phyloP scores from a whole-genome alignment of 1,140 invertebrate species.

The Hormaphis cornu region DNA sequence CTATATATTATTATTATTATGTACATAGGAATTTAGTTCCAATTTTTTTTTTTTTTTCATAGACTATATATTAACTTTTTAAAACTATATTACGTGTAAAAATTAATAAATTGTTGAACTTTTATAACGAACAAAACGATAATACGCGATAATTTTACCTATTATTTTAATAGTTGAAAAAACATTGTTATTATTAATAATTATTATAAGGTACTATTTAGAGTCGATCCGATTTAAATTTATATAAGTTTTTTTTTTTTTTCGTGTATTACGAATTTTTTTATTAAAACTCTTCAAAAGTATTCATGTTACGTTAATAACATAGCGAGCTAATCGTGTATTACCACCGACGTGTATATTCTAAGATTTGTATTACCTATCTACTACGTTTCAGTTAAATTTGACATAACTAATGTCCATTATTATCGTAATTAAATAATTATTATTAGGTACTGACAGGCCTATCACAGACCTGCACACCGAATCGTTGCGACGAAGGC shows the following conservation, averaged over 20 bases:
- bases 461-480: too few relatives aligned
- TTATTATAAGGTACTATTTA: too few relatives aligned
- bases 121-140: background rate
- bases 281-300: background rate
- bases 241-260: background rate
- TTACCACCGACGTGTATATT: too few relatives aligned
- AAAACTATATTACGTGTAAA: background rate
- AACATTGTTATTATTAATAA: too few relatives aligned
- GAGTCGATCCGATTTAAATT: background rate
- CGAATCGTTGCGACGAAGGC: too few relatives aligned
- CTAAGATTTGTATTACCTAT: background rate
- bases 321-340: too few relatives aligned
- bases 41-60: background rate
- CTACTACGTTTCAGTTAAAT: background rate
- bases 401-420: too few relatives aligned
- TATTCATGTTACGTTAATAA: background rate
- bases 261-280: background rate
- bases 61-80: background rate
- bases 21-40: conserved; percentile 23
- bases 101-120: background rate
- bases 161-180: too few relatives aligned
- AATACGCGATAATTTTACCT: too few relatives aligned
- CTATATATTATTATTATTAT: too few relatives aligned
- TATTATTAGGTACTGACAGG: background rate
- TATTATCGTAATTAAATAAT: background rate